Base-by-base conservation (phyloP, 2,888 invertebrate genomes). In the Tipula vernalis region DNA sequence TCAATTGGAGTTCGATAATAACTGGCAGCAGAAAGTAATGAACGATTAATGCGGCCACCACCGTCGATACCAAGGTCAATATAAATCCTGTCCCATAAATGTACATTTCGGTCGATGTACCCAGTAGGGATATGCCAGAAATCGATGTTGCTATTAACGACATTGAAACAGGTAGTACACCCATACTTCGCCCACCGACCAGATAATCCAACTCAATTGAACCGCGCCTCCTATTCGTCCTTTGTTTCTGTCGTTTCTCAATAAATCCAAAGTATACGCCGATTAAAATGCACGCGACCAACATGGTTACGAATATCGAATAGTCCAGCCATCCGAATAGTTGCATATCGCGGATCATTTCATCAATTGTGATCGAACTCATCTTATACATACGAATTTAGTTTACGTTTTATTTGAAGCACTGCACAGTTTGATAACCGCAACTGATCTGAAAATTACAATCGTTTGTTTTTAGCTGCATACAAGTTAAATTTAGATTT, bases 101-200 rank as follows among this genome's bases (percentile, higher is more conserved):
- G 89, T 96, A 96, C 86, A 96, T 92, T 90, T 96, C 96, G 0
- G 96, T 96, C 0, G 96, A 96, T 3, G 94, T 95, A 0, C 96
- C 96, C 88, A 96, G 91, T 57, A 86, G 15, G 6, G 86, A 57
- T 28, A 86, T 86, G 8, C 85, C 85, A 10, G 85, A 86, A 10
- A 86, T 86, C 6, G 0, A 86, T 15, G 42, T 47, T 12, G 18
- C n/a, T 4, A 83, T 36, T 3, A 83, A 36, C 5, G 83, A 83
- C 36, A 83, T 83, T 36, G 83, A 28, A 36, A 83, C 83, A 6
- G 83, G 83, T 0, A 36, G 12, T 12, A 83, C 15, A 36, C 83
- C 36, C 83, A 83, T 13, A 13, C 4, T 83, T 36, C 83, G 36
- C 1, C 83, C 83, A 5, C 83, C 83, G 8, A 83, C 36, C 13